Conservation (phyloP, 2,797 vertebrate genomes). For the Pseudochirops corinnae region DNA sequence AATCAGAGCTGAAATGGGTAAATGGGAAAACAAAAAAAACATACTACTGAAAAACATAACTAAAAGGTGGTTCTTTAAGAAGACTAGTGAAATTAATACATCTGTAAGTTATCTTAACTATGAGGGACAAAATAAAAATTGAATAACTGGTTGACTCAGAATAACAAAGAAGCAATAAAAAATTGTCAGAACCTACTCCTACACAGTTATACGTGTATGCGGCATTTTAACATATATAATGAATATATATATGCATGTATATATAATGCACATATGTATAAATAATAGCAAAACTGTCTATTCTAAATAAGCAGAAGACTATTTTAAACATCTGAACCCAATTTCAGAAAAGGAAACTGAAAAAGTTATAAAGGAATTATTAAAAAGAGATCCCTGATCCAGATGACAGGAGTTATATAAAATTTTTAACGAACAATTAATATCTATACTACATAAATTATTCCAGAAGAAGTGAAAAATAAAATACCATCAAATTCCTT, state of each 20-base stretch:
- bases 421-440: background rate
- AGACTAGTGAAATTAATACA: background rate
- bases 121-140: too few species aligned
- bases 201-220: background rate
- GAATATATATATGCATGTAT: background rate
- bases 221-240: background rate
- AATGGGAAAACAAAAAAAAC: background rate
- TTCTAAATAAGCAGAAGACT: background rate
- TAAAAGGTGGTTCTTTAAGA: background rate
- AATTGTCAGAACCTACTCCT: background rate
- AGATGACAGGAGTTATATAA: background rate
- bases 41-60: background rate
- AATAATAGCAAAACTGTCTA: background rate
- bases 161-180: background rate
- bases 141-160: too few species aligned
- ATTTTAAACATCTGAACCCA: background rate
- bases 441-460: background rate
- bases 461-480: background rate
- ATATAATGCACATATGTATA: background rate
- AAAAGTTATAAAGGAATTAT: background rate
- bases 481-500: background rate
- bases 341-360: background rate
- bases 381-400: background rate
- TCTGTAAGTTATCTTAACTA: too few species aligned
- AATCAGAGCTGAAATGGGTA: background rate